Conservation (phyloP, 2,888 invertebrate genomes). For the Drosophila neoperkinsi region DNA sequence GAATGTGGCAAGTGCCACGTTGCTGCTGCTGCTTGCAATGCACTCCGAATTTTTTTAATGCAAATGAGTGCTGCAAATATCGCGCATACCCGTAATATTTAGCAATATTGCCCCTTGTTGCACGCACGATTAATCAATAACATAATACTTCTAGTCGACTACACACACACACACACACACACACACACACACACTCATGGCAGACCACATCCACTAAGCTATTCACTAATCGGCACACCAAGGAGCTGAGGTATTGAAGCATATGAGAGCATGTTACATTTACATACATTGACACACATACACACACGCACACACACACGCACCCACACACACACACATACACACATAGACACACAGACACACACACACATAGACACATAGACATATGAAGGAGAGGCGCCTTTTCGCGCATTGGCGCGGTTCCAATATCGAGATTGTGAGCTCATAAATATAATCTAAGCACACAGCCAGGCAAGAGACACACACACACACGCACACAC, state of each 20-base stretch:
- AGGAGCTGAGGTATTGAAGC: slow-evolving; percentile 14
- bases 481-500: not conserved
- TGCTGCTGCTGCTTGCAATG: not conserved
- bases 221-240: slow-evolving; percentile 19
- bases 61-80: slow-evolving; percentile 10
- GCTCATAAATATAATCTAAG: slow-evolving; percentile 57
- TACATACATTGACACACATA: slow-evolving; percentile 5
- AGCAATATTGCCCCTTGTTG: slow-evolving; percentile 19
- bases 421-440: slow-evolving; percentile 25
- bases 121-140: slow-evolving; percentile 56
- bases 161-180: slow-evolving; percentile 16
- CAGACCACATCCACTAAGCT: not conserved
- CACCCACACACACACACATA: no score
- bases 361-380: not conserved
- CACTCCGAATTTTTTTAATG: slow-evolving; percentile 7
- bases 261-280: slow-evolving; percentile 1
- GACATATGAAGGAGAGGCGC: not conserved
- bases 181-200: not conserved
- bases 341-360: not conserved
- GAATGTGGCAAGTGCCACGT: not conserved
- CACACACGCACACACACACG: no score
- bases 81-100: slow-evolving; percentile 19
- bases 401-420: slow-evolving; percentile 10
- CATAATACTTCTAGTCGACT: slow-evolving; percentile 55
- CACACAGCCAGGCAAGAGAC: slow-evolving; percentile 9